Conservation (phyloP, 2,888 invertebrate species). For the Drosophila gaucha region DNA sequence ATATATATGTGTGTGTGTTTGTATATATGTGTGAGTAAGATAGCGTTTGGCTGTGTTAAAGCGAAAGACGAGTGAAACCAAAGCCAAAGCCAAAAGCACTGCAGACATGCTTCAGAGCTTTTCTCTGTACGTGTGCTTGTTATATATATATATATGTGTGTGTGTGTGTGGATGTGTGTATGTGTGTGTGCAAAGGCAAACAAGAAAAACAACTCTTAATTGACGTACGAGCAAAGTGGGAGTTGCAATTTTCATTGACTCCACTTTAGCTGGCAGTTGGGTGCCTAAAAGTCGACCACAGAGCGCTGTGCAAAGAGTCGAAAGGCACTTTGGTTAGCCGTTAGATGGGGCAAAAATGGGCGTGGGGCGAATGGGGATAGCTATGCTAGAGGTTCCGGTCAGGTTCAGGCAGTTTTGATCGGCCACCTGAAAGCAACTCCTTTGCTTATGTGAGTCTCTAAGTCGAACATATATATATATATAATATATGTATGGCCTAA, state of each 20-base stretch:
- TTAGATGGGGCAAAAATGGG: background rate
- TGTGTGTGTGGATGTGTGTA: constrained; percentile 18
- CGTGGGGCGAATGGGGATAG: constrained; percentile 1
- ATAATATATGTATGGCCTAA: constrained; percentile 3
- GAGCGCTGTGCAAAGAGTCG: constrained; percentile 8
- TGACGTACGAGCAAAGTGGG: constrained; percentile 84
- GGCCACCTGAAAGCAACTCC: constrained; percentile 6
- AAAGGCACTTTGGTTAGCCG: constrained; percentile 6
- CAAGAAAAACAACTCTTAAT: constrained; percentile 75
- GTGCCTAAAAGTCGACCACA: constrained; percentile 53
- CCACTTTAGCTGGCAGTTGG: constrained; percentile 77
- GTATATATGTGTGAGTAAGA: constrained; percentile 22
- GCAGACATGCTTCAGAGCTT: constrained; percentile 56
- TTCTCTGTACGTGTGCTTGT: constrained; percentile 30
- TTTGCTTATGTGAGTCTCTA: background rate
- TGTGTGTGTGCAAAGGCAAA: constrained; percentile 25
- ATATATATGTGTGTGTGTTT: constrained; percentile 21
- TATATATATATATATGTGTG: constrained; percentile 1
- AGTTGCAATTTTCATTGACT: constrained; percentile 83
- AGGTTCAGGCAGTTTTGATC: constrained; percentile 21
- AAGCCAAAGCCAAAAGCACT: constrained; percentile 57
- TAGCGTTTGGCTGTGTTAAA: constrained; percentile 11
- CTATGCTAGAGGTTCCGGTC: constrained; percentile 7
- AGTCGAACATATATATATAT: background rate
- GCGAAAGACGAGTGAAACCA: constrained; percentile 30